Evolutionary conservation across 2,888 invertebrate species (phyloP).

Genomic region (Amblyjoppa fuscipennis): DNA sequence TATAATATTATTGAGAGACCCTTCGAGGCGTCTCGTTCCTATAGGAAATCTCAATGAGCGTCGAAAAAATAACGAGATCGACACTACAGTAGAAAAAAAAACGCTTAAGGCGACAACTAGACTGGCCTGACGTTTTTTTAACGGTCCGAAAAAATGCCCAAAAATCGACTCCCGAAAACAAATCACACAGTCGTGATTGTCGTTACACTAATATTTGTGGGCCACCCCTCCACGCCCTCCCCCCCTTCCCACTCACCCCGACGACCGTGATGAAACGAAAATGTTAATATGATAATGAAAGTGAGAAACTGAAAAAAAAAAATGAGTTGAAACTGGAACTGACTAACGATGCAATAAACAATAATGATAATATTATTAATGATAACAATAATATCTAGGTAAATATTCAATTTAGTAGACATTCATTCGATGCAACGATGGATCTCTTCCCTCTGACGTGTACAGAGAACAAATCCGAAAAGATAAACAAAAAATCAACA

Average conservation of each 20-base stretch:
- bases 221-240: background rate
- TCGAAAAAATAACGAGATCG: slow-evolving; percentile 37
- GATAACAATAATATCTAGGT: slow-evolving; percentile 42
- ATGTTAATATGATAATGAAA: slow-evolving; percentile 25
- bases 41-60: slow-evolving; percentile 36
- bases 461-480: slow-evolving; percentile 27
- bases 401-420: slow-evolving; percentile 38
- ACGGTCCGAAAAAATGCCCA: slow-evolving; percentile 15
- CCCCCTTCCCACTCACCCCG: background rate
- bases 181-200: slow-evolving; percentile 43
- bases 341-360: slow-evolving; percentile 70
- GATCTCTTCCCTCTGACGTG: slow-evolving; percentile 60
- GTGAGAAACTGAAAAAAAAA: slow-evolving; percentile 49
- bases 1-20: background rate
- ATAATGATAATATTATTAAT: slow-evolving; percentile 57
- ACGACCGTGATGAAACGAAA: slow-evolving; percentile 32
- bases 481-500: slow-evolving; percentile 17
- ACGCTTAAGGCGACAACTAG: slow-evolving; percentile 59
- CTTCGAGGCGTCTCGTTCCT: slow-evolving; percentile 8
- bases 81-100: slow-evolving; percentile 37
- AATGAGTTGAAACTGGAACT: slow-evolving; percentile 62
- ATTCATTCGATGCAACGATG: slow-evolving; percentile 63
- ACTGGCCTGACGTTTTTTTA: slow-evolving; percentile 68
- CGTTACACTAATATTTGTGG: slow-evolving; percentile 33
- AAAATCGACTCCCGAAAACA: background rate